phyloP scores from a whole-genome alignment of 2,113 vertebrate genomes.

The Tetraodon nigroviridis region DNA sequence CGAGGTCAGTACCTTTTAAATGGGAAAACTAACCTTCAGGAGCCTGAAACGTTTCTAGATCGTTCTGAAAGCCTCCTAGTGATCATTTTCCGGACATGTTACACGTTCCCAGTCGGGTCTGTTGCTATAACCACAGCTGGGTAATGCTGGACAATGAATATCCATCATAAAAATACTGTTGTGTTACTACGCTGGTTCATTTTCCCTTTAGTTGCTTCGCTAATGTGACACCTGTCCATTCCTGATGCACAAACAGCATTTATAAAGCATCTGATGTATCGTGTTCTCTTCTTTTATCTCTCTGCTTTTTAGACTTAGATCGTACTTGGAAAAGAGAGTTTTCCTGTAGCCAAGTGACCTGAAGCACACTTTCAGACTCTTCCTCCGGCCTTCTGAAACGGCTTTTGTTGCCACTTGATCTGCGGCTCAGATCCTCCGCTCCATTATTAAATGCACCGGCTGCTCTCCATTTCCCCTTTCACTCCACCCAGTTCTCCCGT shows the following conservation, averaged over 20 bases:
- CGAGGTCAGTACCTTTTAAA: too few relatives aligned
- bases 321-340: too few relatives aligned
- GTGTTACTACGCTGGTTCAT: neutral
- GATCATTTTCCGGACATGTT: neutral
- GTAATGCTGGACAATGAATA: conserved; percentile 1
- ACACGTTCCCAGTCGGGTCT: conserved; percentile 20
- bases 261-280: too few relatives aligned
- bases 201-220: neutral
- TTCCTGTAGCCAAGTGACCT: too few relatives aligned
- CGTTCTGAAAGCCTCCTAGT: neutral
- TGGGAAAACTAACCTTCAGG: neutral
- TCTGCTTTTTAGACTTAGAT: too few relatives aligned
- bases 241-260: neutral
- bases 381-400: neutral
- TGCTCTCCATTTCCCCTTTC: conserved; percentile 60
- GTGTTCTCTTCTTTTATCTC: too few relatives aligned
- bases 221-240: neutral
- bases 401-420: conserved; percentile 5
- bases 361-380: neutral
- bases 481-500: conserved; percentile 47
- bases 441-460: conserved; percentile 56
- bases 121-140: conserved; percentile 46
- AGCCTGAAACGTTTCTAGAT: neutral
- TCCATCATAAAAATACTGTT: conserved; percentile 8
- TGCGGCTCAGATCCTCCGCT: conserved; percentile 48